Conservation (phyloP, 2,888 invertebrate species). For the Drosophila picticornis region DNA sequence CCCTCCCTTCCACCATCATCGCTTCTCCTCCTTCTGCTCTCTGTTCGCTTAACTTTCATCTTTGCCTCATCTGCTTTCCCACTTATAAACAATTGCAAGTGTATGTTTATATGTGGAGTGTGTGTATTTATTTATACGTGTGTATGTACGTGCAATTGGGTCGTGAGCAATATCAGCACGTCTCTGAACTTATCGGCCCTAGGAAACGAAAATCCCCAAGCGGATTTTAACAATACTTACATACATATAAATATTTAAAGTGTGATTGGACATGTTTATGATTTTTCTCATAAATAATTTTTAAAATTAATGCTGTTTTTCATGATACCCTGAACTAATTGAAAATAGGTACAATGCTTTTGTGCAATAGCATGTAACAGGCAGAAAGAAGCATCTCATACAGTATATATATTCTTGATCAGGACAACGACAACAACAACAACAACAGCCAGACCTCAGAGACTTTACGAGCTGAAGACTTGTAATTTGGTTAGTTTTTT, state of each 20-base stretch:
- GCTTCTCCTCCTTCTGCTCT: background rate
- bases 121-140: background rate
- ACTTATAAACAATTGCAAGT: constrained; percentile 33
- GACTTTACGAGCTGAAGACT: background rate
- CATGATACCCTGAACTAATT: background rate
- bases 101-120: background rate
- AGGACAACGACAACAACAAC: no score
- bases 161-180: constrained; percentile 12
- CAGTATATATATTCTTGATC: background rate
- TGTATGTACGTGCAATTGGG: constrained; percentile 21
- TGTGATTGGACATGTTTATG: background rate
- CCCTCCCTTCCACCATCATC: background rate
- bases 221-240: background rate
- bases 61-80: constrained; percentile 9
- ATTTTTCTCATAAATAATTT: background rate
- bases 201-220: constrained; percentile 19
- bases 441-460: background rate
- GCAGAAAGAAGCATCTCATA: background rate
- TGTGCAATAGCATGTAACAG: background rate
- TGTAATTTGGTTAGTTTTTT: background rate
- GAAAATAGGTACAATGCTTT: background rate
- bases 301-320: background rate
- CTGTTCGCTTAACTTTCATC: constrained; percentile 16
- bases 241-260: background rate
- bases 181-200: constrained; percentile 32